Evolutionary conservation across 2,797 vertebrate species (phyloP).

Genomic region (Clarias laeviceps): DNA sequence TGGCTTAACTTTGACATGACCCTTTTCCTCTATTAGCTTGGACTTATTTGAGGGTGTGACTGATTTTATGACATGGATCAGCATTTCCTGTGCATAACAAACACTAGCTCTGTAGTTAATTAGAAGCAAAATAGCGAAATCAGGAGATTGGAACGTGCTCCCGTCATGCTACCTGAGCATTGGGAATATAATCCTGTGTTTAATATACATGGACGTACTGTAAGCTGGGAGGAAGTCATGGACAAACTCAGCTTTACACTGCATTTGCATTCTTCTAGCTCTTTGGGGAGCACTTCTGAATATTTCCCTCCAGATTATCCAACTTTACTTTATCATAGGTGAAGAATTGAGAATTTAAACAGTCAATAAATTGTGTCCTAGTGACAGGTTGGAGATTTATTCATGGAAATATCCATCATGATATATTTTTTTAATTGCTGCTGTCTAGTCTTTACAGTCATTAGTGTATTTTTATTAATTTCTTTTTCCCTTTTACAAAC

Average conservation of each 20-base stretch:
- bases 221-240: conserved; percentile 48
- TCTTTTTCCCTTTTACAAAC: too few species aligned
- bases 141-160: conserved; percentile 5
- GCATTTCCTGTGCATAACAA: conserved; percentile 60
- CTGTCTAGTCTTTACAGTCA: not conserved
- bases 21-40: conserved; percentile 45
- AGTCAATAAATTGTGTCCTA: not conserved
- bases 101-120: conserved; percentile 66
- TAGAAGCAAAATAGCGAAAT: conserved; percentile 55
- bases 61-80: conserved; percentile 66
- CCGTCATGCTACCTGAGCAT: conserved; percentile 35
- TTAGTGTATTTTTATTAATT: not conserved
- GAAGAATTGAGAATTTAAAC: not conserved
- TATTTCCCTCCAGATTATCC: conserved; percentile 40
- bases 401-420: not conserved
- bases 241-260: conserved; percentile 50
- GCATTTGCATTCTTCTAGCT: not conserved
- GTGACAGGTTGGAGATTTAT: not conserved
- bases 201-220: conserved; percentile 65
- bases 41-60: conserved; percentile 58
- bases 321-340: not conserved
- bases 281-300: conserved; percentile 38
- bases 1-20: conserved; percentile 40
- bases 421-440: not conserved
- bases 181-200: conserved; percentile 56